Conservation (phyloP, 2,113 vertebrate species). For the Pheucticus melanocephalus region DNA sequence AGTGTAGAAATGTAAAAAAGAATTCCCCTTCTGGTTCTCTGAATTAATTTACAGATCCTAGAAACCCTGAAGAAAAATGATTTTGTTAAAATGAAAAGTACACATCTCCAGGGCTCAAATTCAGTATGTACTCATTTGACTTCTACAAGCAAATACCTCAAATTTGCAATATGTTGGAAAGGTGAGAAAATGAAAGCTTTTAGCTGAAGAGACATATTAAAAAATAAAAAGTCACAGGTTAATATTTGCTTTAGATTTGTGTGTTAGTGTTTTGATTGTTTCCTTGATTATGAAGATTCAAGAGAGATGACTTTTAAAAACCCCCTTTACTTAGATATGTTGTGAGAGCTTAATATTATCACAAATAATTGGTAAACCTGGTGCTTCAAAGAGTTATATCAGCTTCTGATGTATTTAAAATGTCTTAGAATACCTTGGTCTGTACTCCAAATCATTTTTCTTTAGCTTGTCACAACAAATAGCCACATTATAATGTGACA, state of each 20-base stretch:
- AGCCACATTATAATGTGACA: background rate
- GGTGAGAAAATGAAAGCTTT: background rate
- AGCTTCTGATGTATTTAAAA: background rate
- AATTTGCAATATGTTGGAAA: background rate
- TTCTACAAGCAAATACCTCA: background rate
- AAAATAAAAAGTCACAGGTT: background rate
- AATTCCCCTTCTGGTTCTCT: background rate
- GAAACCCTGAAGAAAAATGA: background rate
- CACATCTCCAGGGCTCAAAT: background rate
- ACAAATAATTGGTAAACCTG: background rate
- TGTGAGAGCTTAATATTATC: background rate
- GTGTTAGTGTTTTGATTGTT: background rate
- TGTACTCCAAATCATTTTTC: background rate
- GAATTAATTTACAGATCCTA: constrained; percentile 12
- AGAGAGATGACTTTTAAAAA: background rate
- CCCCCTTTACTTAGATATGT: background rate
- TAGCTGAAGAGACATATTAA: background rate
- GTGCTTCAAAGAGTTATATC: background rate
- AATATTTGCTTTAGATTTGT: background rate
- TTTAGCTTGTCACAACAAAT: background rate
- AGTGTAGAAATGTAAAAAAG: background rate
- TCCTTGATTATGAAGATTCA: background rate
- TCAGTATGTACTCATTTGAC: background rate
- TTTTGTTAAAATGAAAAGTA: constrained; percentile 3
- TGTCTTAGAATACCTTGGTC: background rate